Percentiles rank a stretch among this genome's conserved stretches.
Conservation (phyloP, 2,113 vertebrate genomes). For the Procavia capensis region DNA sequence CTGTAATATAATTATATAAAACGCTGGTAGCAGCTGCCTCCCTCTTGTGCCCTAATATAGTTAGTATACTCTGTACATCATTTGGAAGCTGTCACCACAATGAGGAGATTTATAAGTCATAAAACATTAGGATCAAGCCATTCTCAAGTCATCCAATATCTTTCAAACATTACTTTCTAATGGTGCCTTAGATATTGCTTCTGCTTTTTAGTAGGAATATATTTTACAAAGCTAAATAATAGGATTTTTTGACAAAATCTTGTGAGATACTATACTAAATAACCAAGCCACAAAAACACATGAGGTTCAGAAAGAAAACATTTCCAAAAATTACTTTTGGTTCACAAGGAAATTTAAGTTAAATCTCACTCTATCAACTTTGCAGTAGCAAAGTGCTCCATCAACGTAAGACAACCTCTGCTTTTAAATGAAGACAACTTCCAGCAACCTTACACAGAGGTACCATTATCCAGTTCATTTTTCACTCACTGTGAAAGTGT, state of each 20-base stretch:
- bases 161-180: slow-evolving; percentile 68
- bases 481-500: slow-evolving; percentile 63
- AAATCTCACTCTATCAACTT: slow-evolving; percentile 83
- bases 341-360: slow-evolving; percentile 81
- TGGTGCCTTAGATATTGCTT: slow-evolving; percentile 44
- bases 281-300: slow-evolving; percentile 73
- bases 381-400: slow-evolving; percentile 76
- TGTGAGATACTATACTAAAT: slow-evolving; percentile 72
- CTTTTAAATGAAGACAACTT: slow-evolving; percentile 83
- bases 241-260: slow-evolving; percentile 73
- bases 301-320: slow-evolving; percentile 74
- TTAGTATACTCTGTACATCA: neutral
- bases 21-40: slow-evolving; percentile 5
- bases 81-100: slow-evolving; percentile 49
- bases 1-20: slow-evolving; percentile 41
- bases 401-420: slow-evolving; percentile 79
- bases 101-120: slow-evolving; percentile 54
- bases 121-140: neutral
- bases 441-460: slow-evolving; percentile 75
- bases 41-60: neutral
- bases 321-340: slow-evolving; percentile 79
- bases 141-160: slow-evolving; percentile 52
- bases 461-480: slow-evolving; percentile 81
- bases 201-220: slow-evolving; percentile 61
- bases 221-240: slow-evolving; percentile 74